Percentiles rank a stretch among this genome's conserved stretches.
Evolutionary conservation across 2,113 vertebrate species (phyloP).

Genomic region (Prinia subflava): DNA sequence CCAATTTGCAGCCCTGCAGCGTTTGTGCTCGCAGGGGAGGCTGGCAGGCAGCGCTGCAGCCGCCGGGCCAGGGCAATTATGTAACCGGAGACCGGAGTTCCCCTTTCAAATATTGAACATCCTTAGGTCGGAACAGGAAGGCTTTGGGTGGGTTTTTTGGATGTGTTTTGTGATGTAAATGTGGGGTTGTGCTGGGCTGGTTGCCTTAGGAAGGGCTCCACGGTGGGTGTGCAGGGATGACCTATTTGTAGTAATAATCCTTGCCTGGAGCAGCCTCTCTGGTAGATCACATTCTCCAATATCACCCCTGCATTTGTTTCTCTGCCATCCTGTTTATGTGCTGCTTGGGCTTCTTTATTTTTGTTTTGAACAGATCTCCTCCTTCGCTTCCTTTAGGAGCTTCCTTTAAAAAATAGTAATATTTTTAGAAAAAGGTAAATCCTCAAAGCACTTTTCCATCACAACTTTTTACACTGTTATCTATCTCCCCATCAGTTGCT

Average conservation of each 20-base stretch:
- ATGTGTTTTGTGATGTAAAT: background rate
- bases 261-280: background rate
- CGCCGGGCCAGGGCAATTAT: background rate
- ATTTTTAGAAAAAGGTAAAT: background rate
- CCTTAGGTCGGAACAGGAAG: rapidly evolving
- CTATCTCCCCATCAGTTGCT: background rate
- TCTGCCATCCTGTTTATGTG: background rate
- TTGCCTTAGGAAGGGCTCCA: background rate
- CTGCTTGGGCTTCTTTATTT: background rate
- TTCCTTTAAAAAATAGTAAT: background rate
- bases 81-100: background rate
- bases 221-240: background rate
- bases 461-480: background rate
- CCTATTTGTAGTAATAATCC: conserved; percentile 20
- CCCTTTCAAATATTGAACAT: background rate
- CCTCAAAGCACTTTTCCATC: background rate
- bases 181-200: background rate
- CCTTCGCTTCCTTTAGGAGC: background rate
- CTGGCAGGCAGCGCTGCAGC: background rate
- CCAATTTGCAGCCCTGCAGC: background rate
- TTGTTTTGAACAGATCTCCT: background rate
- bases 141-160: too few species aligned
- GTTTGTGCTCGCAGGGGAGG: background rate
- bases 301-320: background rate
- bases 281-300: background rate